Evolutionary conservation across 2,888 invertebrate species (phyloP), one percentile per base, ranked within the genome.

Genomic region (Cremastinae sp.): DNA sequence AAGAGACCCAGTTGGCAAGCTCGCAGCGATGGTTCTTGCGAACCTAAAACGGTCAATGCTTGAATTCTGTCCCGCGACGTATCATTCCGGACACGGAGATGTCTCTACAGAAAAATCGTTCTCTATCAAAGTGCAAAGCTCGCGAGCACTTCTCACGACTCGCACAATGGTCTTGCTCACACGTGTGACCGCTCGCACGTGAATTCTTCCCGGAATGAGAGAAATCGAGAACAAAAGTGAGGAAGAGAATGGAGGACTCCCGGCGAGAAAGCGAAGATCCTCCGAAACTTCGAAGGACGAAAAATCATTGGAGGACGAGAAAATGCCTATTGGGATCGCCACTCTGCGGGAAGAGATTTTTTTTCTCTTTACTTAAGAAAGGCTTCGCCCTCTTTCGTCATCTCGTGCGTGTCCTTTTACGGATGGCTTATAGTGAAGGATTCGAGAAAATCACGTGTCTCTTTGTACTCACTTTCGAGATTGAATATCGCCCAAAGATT

Each of bases 381-480:
- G 79, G 81, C 80, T 84, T 55, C 70, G 58, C 78, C 74, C 79
- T 78, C 80, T 73, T 76, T 45, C 69, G 68, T 64, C 53, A 76
- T 73, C 82, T 83, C 84, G 82, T 86, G 84, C 28, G 28, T 84
- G 80, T 83, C 83, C 84, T 86, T 88, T 88, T 82, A 87, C 83
- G 83, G 84, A 64, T 82, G 88, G 85, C 86, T 88, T 85, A 85
- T 73, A 79, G 75, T 39, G n/a, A 55, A 66, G 72, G 80, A 82
- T 82, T 82, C 80, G 72, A 78, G 39, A 79, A 82, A 85, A 86
- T 84, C 85, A 79, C 83, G 79, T 66, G 71, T 69, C 14, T 64
- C 37, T 28, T 20, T n/a, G 53, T 53, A 16, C 14, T 1, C n/a
- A 49, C 10, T 18, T 18, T 35, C 20, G 49, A 39, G 82, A 83